Evolutionary conservation across 2,797 vertebrate genomes (phyloP).

Genomic region (Carapus acus): DNA sequence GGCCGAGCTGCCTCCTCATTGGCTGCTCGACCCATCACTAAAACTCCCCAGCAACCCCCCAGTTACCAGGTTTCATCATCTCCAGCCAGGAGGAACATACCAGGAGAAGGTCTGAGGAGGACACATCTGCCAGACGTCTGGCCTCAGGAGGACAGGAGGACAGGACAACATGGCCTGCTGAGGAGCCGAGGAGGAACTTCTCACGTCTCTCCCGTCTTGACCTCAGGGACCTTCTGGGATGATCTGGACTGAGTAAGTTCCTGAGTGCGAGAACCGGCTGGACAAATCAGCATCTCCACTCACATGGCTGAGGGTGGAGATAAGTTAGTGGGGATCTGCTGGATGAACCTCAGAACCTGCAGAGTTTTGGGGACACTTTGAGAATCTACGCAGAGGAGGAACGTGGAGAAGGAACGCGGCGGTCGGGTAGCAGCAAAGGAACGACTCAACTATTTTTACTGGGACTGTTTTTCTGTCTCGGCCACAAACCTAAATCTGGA

Average conservation of each 20-base stretch:
- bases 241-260: constrained; percentile 59
- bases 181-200: constrained; percentile 32
- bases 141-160: constrained; percentile 38
- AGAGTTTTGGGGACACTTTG: neutral
- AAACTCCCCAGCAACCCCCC: constrained; percentile 42
- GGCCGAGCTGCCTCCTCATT: constrained; percentile 54
- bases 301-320: too few species aligned
- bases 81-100: constrained; percentile 36
- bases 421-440: constrained; percentile 9
- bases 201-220: constrained; percentile 20
- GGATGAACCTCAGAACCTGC: neutral
- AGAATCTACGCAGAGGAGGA: constrained; percentile 29
- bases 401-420: constrained; percentile 8
- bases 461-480: constrained; percentile 32
- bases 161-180: constrained; percentile 46
- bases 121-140: constrained; percentile 31
- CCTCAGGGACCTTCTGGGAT: constrained; percentile 46
- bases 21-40: constrained; percentile 63
- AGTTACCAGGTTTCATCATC: too few species aligned
- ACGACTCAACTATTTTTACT: constrained; percentile 44
- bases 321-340: neutral
- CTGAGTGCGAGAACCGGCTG: neutral
- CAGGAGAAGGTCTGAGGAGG: constrained; percentile 16
- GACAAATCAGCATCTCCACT: too few species aligned
- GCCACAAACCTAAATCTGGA: constrained; percentile 51